Base-by-base conservation (phyloP, 2,888 invertebrate genomes). In the Coleophora flavipennella region DNA sequence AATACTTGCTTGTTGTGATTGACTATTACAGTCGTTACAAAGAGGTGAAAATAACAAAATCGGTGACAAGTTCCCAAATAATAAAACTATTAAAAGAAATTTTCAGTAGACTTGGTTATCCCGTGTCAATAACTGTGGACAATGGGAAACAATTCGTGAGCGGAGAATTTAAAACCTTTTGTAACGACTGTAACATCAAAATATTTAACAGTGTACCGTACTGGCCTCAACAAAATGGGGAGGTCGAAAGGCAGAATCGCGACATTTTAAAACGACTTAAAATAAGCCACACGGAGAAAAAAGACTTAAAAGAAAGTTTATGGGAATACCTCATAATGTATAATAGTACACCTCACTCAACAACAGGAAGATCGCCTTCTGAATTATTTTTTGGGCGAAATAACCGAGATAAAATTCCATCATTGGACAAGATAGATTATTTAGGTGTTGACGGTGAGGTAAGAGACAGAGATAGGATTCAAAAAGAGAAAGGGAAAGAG, bases 401-500 rank as follows among this genome's bases (percentile, higher is more conserved):
- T 10, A 41, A 36, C 13, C 42, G 46, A 33, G 55, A 57, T 28
- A 55, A 57, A 43, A 43, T 55, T 13, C 51, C 54, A 7, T 29
- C 27, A n/a, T 2, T 51, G 7, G 25, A 33, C 10, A 39, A 47
- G 2, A 12, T 46, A 9, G 13, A 33, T 9, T 9, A 36, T 20
- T 32, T 4, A 12, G 3, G 20, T 12, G 31, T 38, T 14, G 49
- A 53, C 25, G 10, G 31, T 1, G 51, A 55, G 29, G 38, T 51
- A 3, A 47, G 45, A 33, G 55, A 55, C 14, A 29, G 41, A 14
- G 50, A 55, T 14, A 49, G 34, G 35, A 1, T 31, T 8, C 34
- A 44, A 38, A 54, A 55, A 35, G 49, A 48, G 33, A 51, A 51
- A 33, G 50, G 50, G 27, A 55, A 48, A 14, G 42, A 40, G n/a